Evolutionary conservation across 2,888 invertebrate species (phyloP).

Genomic region (Stomorhina lunata): DNA sequence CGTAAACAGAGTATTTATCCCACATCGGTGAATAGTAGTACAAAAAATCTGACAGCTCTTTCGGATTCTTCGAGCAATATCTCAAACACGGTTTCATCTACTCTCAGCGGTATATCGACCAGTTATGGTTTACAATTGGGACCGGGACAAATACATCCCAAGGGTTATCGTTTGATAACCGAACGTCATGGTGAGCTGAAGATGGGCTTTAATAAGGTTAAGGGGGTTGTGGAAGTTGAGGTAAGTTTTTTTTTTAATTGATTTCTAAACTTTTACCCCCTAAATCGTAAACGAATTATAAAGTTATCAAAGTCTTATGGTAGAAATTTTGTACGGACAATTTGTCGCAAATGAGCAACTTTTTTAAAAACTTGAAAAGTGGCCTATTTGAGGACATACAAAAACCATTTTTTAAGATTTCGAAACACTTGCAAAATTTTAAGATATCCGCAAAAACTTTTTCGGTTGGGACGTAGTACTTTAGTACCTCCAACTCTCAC

Average conservation of each 20-base stretch:
- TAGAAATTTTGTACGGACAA: too few species aligned
- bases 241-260: conserved; percentile 73
- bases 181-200: conserved; percentile 90
- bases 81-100: conserved; percentile 62
- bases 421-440: too few species aligned
- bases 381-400: too few species aligned
- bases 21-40: conserved; percentile 49
- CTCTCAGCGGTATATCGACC: conserved; percentile 72
- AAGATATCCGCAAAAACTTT: too few species aligned
- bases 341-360: too few species aligned
- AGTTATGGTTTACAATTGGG: conserved; percentile 87
- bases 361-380: too few species aligned
- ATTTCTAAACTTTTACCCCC: too few species aligned
- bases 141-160: conserved; percentile 90
- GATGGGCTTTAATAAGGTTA: conserved; percentile 92
- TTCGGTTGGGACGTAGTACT: too few species aligned
- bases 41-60: conserved; percentile 61
- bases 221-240: conserved; percentile 95
- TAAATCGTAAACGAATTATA: too few species aligned
- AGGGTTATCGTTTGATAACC: conserved; percentile 85
- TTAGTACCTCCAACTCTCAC: too few species aligned
- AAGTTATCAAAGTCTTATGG: too few species aligned
- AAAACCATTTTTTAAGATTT: too few species aligned
- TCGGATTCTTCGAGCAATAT: conserved; percentile 72
- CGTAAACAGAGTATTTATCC: conserved; percentile 74